Conservation (phyloP, 2,888 invertebrate species). For the Pseudanteris insignis region DNA sequence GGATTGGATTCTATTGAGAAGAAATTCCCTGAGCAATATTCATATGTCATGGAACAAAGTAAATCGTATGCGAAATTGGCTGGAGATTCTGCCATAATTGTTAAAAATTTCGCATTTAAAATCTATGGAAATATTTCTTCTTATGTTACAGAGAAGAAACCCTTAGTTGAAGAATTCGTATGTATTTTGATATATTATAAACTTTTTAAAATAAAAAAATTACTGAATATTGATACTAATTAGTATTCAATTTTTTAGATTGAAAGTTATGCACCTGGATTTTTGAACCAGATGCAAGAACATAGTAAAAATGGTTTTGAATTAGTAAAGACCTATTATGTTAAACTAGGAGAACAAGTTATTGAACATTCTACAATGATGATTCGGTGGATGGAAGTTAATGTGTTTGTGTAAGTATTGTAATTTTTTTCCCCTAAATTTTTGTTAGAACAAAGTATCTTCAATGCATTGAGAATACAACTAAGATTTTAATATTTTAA, state of each 20-base stretch:
- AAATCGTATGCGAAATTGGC: constrained; percentile 73
- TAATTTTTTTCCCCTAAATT: no score
- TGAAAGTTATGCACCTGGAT: constrained; percentile 78
- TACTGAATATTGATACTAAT: no score
- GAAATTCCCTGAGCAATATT: constrained; percentile 75
- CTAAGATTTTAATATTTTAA: no score
- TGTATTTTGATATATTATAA: not conserved
- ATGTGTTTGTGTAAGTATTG: constrained; percentile 83
- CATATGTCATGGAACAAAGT: constrained; percentile 68
- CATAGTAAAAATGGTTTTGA: constrained; percentile 62
- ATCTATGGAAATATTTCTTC: constrained; percentile 68
- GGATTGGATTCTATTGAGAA: constrained; percentile 76
- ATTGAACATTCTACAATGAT: constrained; percentile 52
- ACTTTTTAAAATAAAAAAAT: no score
- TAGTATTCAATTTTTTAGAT: constrained; percentile 67
- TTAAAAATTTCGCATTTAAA: constrained; percentile 68
- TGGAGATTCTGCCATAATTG: constrained; percentile 70
- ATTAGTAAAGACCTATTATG: constrained; percentile 53
- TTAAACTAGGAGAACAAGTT: constrained; percentile 52
- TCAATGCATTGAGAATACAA: no score
- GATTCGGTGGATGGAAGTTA: constrained; percentile 73
- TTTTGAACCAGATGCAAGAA: constrained; percentile 72
- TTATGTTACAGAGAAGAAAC: constrained; percentile 69
- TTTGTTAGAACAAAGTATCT: no score
- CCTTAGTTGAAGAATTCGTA: constrained; percentile 69